A percentile compares a stretch with the other conserved stretches of the same genome.
Evolutionary conservation across 2,888 invertebrate genomes (phyloP).

Genomic region (Diaphora mendica): DNA sequence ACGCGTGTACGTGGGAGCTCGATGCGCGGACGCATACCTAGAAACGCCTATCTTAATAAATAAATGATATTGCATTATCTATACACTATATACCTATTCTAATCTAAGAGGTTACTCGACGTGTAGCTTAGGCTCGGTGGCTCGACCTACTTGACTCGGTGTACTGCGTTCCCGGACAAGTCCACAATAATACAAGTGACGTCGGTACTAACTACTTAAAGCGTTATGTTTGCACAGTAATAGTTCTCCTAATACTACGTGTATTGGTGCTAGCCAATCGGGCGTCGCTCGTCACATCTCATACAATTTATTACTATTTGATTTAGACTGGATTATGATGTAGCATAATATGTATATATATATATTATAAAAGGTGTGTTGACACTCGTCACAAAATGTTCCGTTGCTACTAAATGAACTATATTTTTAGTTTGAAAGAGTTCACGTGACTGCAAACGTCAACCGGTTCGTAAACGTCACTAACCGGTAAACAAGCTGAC

Average conservation of each 20-base stretch:
- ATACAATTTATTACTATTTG: not conserved
- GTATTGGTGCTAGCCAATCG: slow-evolving; percentile 19
- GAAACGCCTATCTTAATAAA: slow-evolving; percentile 40
- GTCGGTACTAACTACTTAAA: slow-evolving; percentile 47
- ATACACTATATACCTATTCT: slow-evolving; percentile 24
- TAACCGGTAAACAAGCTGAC: not conserved
- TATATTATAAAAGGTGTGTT: not conserved
- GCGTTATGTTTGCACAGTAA: slow-evolving; percentile 59
- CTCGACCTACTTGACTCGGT: slow-evolving; percentile 10
- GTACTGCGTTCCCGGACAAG: not conserved
- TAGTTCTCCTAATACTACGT: slow-evolving; percentile 27
- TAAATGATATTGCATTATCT: slow-evolving; percentile 46
- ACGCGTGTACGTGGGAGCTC: not conserved
- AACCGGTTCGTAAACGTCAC: not conserved
- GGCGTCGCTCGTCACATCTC: not conserved
- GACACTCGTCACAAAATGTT: not conserved
- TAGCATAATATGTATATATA: not conserved
- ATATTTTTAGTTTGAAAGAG: too few species aligned
- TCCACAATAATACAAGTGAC: not conserved
- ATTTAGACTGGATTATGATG: not conserved
- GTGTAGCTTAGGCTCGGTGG: not conserved
- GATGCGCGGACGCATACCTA: slow-evolving; percentile 5
- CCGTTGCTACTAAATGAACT: not conserved
- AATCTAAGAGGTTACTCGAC: slow-evolving; percentile 21
- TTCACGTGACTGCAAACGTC: not conserved